These are phyloP conservation scores for Xiphydria camelus DNA, from an alignment of 2,888 invertebrate genomes.

Conservation along the genomic window DNA sequence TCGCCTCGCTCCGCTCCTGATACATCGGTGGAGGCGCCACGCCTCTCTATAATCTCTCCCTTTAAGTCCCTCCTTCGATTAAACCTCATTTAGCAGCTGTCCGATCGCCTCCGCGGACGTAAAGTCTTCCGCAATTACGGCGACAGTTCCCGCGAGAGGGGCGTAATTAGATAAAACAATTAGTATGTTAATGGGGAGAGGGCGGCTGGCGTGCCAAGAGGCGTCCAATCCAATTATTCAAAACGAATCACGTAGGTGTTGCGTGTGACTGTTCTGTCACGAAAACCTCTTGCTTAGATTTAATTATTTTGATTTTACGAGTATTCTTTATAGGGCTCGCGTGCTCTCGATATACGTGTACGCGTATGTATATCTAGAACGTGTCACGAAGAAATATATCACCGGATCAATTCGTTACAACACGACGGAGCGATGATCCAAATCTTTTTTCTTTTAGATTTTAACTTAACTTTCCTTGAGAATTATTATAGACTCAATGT, in stretches of 20 bases:
- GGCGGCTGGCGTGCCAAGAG: conserved; percentile 18
- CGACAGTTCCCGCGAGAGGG: background rate
- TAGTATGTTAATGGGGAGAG: conserved; percentile 30
- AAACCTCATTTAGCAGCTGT: conserved; percentile 22
- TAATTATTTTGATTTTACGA: conserved; percentile 35
- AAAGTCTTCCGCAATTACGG: background rate
- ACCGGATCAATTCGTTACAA: too few relatives aligned
- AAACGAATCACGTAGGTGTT: conserved; percentile 21
- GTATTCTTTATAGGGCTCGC: too few relatives aligned
- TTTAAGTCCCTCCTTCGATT: conserved; percentile 23
- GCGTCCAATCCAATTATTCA: conserved; percentile 26
- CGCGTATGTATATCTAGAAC: too few relatives aligned
- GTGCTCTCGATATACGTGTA: too few relatives aligned
- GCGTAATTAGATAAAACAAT: conserved; percentile 34
- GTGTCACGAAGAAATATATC: too few relatives aligned
- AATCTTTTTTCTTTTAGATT: too few relatives aligned
- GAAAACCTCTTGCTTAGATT: conserved; percentile 30
- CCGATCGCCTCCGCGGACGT: conserved; percentile 9
- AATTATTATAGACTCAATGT: too few relatives aligned
- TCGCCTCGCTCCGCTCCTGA: too few relatives aligned
- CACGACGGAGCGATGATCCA: too few relatives aligned
- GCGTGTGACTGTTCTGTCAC: conserved; percentile 26
- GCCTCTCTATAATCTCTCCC: conserved; percentile 26
- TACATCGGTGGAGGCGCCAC: conserved; percentile 28
- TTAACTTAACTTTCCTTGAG: too few relatives aligned